Conservation (phyloP, 1,140 invertebrate species). For the Halyomorpha halys region DNA sequence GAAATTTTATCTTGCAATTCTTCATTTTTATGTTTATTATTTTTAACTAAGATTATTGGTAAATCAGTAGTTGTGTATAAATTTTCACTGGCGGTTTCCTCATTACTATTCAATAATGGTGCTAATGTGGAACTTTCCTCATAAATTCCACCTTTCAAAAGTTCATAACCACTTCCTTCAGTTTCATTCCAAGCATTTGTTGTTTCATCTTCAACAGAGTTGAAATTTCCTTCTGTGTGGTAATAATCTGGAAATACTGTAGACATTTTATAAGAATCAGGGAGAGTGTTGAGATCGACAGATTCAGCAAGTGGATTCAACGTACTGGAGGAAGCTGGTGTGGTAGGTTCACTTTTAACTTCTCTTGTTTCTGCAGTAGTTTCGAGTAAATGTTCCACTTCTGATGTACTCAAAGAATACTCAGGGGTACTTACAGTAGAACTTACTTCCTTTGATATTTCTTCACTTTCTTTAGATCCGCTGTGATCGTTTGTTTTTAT, state of each 20-base stretch:
- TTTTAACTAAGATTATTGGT: no score
- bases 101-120: neutral
- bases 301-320: neutral
- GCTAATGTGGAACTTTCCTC: neutral
- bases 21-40: neutral
- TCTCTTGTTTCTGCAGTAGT: neutral
- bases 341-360: neutral
- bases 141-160: constrained; percentile 18
- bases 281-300: neutral
- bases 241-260: neutral
- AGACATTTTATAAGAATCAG: neutral
- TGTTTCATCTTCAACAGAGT: neutral
- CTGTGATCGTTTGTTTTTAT: constrained; percentile 19
- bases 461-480: neutral
- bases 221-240: neutral
- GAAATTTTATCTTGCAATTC: neutral
- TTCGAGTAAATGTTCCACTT: constrained; percentile 5
- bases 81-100: neutral
- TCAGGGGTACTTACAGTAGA: neutral
- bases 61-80: neutral
- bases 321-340: neutral
- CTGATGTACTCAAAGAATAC: constrained; percentile 1
- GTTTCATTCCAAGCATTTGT: neutral
- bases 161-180: constrained; percentile 20
- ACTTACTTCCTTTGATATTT: neutral